Base-by-base conservation (phyloP, 2,113 vertebrate genomes). In the Gavialis gangeticus region DNA sequence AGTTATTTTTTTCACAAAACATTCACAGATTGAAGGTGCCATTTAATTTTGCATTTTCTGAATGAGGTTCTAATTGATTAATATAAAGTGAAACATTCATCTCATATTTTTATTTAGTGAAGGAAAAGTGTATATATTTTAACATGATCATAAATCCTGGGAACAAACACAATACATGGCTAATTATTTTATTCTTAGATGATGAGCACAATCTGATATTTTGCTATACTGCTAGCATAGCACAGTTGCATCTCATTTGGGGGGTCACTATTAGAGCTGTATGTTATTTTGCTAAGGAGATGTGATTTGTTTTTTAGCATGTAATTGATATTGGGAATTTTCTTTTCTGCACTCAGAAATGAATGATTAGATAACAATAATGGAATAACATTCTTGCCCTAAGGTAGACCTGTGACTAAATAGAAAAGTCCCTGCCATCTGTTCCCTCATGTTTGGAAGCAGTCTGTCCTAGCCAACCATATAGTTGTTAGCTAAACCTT, bases 391-490 rank as follows among this genome's bases (percentile, higher is more conserved):
- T 46, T 34, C 21, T 21, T 71, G 34, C 22, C 69, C 21, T 71
- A 34, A 46, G 46, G 46, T 46, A 46, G 69, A 21, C 30, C 69
- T 37, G 18, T 71, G 34, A 71, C 30, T 46, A 37, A 71, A 71
- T 62, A 66, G 54, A 76, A 91, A 96, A 97, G 95, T 97, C 94
- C 96, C 95, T 94, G 94, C 94, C 93, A 95, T 55, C 13, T 34
- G 90, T 60, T 91, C 95, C 62, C 94, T 90, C 82, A 11, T 12
- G 77, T 66, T 90, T 10, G 17, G 92, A 94, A 92, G 90, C 93
- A n/a, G 62, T 95, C 87, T 64, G 71, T 95, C 89, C 89, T 93
- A 77, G 85, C 18, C 30, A 75, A 75, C 46, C 46, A 46, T 46
- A 46, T 46, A 46, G 46, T 9, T 46, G 46, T 46, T 46, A 46